Evolutionary conservation across 1,140 invertebrate species (phyloP).

Genomic region (Chelonus insularis): DNA sequence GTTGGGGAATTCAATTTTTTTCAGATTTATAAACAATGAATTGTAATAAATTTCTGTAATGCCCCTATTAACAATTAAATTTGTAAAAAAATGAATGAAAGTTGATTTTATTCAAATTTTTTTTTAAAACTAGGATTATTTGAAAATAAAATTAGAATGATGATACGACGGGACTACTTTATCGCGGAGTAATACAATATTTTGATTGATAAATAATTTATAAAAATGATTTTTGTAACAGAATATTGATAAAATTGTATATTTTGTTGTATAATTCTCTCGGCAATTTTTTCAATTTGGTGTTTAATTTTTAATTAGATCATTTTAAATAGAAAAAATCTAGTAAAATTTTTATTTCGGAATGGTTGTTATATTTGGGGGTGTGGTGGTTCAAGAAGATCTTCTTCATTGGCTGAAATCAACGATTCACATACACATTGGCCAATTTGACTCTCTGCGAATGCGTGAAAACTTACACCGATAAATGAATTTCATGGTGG

Average conservation of each 20-base stretch:
- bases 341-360: conserved; percentile 30
- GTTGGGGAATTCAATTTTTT: neutral
- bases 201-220: neutral
- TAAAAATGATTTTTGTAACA: neutral
- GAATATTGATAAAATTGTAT: neutral
- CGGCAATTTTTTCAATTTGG: neutral
- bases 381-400: conserved; percentile 33
- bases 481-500: conserved; percentile 25
- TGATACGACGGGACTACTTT: conserved; percentile 40
- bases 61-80: too few relatives aligned
- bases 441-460: conserved; percentile 18
- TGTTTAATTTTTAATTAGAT: neutral
- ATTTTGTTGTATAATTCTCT: too few relatives aligned
- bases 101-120: too few relatives aligned
- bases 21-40: conserved; percentile 7
- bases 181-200: conserved; percentile 40
- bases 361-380: conserved; percentile 30
- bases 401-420: conserved; percentile 37
- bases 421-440: conserved; percentile 34
- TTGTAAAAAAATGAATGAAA: too few relatives aligned
- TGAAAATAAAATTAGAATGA: neutral
- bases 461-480: conserved; percentile 31
- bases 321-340: neutral
- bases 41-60: too few relatives aligned
- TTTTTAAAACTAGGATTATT: conserved; percentile 17